Evolutionary conservation across 1,140 invertebrate genomes (phyloP), one percentile per base, ranked within the genome.

Genomic region (Trinorchestia longiramus): DNA sequence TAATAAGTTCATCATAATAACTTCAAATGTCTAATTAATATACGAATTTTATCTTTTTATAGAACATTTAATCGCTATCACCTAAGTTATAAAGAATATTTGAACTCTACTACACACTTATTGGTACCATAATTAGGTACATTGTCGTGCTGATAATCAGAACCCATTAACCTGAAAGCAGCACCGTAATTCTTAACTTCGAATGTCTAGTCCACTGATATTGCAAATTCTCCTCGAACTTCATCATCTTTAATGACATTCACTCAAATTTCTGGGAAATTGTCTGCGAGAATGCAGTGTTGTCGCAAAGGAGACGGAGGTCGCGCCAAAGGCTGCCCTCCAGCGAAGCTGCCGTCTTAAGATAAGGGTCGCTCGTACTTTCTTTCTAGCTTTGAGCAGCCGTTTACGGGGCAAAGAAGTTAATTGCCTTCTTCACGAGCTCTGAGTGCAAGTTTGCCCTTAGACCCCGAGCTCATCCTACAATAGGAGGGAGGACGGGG

Each of bases 341-440:
- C 28, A 28, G 62, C 62, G 36, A 28, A 77, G 62, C 62, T 77
- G 62, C 62, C 88, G 8, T 91, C 88, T 91, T 19, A 42, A 91
- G 88, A 91, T 91, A 91, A 91, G 88, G 43, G 88, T 44, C 88
- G 8, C 88, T 42, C 88, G 41, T 42, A 36, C 41, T 91, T 44
- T 44, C 43, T 91, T 91, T 91, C 43, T 42, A 43, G 41, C 88
- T 91, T 44, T 44, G 41, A 43, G 88, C 43, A 43, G 41, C 88
- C 88, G 41, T 91, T 91, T 91, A 91, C 88, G 88, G 88, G 88
- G 88, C 88, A 91, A 91, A 91, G 88, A 91, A 91, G 88, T 91
- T 91, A 91, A 91, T 91, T 91, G 88, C 88, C 88, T 91, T 91
- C 88, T 91, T 91, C 88, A 43, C 88, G 88, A 91, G 41, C 88